A percentile compares a stretch with the other conserved stretches of the same genome.
phyloP scores from a whole-genome alignment of 2,888 invertebrate genomes.

The Cabera pusaria region DNA sequence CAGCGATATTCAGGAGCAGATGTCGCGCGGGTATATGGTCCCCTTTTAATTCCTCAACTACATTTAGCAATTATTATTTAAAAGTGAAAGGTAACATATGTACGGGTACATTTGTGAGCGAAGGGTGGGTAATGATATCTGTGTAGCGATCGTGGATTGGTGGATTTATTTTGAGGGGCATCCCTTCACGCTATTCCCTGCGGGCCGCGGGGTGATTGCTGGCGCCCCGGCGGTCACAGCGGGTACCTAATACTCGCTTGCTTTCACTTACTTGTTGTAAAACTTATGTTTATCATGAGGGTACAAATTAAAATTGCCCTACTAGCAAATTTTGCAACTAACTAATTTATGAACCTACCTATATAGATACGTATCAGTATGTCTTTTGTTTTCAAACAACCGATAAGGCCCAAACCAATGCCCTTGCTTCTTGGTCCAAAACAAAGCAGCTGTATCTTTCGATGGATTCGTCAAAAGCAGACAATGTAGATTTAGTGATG shows the following conservation, averaged over 20 bases:
- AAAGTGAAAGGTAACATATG: conserved; percentile 77
- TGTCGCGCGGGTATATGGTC: conserved; percentile 33
- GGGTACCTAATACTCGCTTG: conserved; percentile 62
- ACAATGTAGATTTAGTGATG: conserved; percentile 27
- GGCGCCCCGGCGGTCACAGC: conserved; percentile 56
- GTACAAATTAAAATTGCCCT: conserved; percentile 3
- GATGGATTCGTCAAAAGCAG: conserved; percentile 42
- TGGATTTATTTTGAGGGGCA: conserved; percentile 56
- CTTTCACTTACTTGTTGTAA: conserved; percentile 41
- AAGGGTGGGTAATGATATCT: conserved; percentile 68
- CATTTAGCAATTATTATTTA: conserved; percentile 74
- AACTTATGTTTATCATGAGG: conserved; percentile 37
- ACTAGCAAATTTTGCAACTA: neutral
- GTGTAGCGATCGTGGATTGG: conserved; percentile 60
- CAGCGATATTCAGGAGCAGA: conserved; percentile 4
- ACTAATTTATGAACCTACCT: neutral
- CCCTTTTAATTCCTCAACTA: conserved; percentile 62
- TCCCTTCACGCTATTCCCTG: conserved; percentile 54
- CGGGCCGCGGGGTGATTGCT: conserved; percentile 34
- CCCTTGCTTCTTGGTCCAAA: conserved; percentile 20
- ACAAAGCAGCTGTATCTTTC: conserved; percentile 33
- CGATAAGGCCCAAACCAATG: conserved; percentile 7
- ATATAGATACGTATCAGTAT: conserved; percentile 5
- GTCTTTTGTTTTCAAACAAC: conserved; percentile 13
- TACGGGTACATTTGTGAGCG: conserved; percentile 50